Evolutionary conservation across 2,113 vertebrate species (phyloP), one percentile per base, ranked within the genome.

Genomic region (Sinocyclocheilus rhinocerous): DNA sequence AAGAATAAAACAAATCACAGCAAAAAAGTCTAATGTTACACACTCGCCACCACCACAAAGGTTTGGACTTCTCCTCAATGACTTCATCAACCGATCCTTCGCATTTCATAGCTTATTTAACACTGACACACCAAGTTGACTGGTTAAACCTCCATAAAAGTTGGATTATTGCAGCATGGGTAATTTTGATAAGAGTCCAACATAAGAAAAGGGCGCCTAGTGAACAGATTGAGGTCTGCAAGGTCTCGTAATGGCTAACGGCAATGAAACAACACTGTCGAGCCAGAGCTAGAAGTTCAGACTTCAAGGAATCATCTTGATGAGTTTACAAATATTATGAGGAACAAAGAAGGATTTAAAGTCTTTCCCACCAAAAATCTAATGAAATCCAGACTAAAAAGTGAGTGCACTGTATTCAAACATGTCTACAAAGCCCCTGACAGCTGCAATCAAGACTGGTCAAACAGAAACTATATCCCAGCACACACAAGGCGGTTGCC

Each of bases 391-490:
- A 76, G 75, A 76, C 8, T 52, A 36, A 12, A 78, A 78, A 39
- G 52, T 33, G 52, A 78, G 50, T 1, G 2, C 29, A 13, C 20
- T 78, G 29, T 36, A 59, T 57, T 59, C 18, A 59, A 39, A 78
- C 76, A 59, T 78, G 4, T 78, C 76, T 59, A 36, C 52, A 20
- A 78, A 36, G 33, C 76, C 33, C 20, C 55, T 36, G 76, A 78
- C 76, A 57, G 50, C 76, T 33, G 52, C 52, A 59, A 78, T 78
- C 76, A 59, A 59, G 52, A 78, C 39, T 59, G 26, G 50, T 59
- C 52, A 57, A 78, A 78, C 76, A 33, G 33, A 59, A 39, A 33
- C 52, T 13, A 78, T 36, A 22, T 20, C 36, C 52, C 76, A 57
- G 52, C 29, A 59, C 76, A 57, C 10, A 36, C 52, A 36, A 18